Conservation (phyloP, 2,888 invertebrate genomes). For the Rhopalosiphum nymphaeae region DNA sequence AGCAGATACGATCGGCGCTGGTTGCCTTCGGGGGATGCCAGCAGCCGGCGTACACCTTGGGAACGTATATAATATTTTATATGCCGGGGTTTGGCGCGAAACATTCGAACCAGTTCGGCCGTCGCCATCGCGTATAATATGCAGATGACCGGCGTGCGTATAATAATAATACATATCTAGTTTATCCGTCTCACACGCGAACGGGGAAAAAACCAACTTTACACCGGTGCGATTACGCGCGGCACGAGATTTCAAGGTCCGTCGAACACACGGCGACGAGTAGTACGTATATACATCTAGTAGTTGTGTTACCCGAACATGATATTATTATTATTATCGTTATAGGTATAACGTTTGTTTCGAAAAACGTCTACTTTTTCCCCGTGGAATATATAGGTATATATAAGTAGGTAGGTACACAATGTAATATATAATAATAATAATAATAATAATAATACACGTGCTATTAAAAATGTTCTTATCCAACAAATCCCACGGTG, state of each 20-base stretch:
- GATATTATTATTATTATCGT: neutral
- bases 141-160: neutral
- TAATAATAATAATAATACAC: neutral
- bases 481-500: slow-evolving; percentile 50
- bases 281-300: neutral
- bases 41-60: neutral
- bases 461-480: slow-evolving; percentile 14
- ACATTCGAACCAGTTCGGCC: neutral
- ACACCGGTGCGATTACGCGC: neutral
- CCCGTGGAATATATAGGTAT: neutral
- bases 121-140: neutral
- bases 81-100: neutral
- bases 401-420: neutral
- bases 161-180: neutral
- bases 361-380: neutral
- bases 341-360: slow-evolving; percentile 12
- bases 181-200: slow-evolving; percentile 1
- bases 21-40: neutral
- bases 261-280: neutral
- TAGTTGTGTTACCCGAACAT: neutral
- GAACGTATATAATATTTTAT: neutral
- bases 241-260: slow-evolving; percentile 28
- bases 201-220: slow-evolving; percentile 4
- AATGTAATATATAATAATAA: neutral
- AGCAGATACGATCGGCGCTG: neutral